Conservation (phyloP, 2,797 vertebrate genomes). For the Falco concolor region DNA sequence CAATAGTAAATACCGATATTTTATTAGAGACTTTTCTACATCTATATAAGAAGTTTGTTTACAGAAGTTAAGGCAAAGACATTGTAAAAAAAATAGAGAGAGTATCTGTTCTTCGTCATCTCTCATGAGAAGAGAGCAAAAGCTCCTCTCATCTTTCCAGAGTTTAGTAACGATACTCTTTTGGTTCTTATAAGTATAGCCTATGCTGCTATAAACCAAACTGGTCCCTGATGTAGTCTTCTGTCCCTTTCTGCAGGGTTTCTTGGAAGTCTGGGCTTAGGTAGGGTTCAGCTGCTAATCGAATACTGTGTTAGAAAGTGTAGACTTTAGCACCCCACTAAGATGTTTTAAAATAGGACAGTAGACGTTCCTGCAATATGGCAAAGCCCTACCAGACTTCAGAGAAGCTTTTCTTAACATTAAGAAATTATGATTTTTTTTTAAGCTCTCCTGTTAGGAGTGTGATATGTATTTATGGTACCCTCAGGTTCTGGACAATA, state of each 20-base stretch:
- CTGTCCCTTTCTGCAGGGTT: neutral
- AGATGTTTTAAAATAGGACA: slow-evolving; percentile 5
- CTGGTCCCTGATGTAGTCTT: neutral
- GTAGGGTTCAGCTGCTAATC: neutral
- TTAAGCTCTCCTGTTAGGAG: slow-evolving; percentile 64
- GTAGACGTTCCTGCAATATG: neutral
- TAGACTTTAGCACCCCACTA: neutral
- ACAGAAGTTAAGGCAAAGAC: neutral
- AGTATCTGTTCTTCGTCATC: neutral
- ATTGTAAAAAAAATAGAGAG: neutral
- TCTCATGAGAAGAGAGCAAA: too few species aligned
- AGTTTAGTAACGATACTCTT: neutral
- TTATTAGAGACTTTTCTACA: neutral
- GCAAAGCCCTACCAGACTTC: neutral
- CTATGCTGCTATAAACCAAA: neutral
- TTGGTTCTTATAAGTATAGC: neutral
- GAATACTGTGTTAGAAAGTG: neutral
- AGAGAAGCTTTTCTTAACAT: slow-evolving; percentile 42
- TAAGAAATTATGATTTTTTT: slow-evolving; percentile 71
- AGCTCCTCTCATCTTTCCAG: neutral
- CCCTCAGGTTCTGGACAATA: slow-evolving; percentile 68
- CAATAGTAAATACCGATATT: neutral
- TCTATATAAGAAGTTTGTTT: neutral
- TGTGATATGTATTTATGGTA: slow-evolving; percentile 72
- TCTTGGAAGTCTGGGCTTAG: neutral